A percentile compares a stretch with the other conserved stretches of the same genome.
Evolutionary conservation across 2,888 invertebrate genomes (phyloP).

Genomic region (Ornithoptera alexandrae): DNA sequence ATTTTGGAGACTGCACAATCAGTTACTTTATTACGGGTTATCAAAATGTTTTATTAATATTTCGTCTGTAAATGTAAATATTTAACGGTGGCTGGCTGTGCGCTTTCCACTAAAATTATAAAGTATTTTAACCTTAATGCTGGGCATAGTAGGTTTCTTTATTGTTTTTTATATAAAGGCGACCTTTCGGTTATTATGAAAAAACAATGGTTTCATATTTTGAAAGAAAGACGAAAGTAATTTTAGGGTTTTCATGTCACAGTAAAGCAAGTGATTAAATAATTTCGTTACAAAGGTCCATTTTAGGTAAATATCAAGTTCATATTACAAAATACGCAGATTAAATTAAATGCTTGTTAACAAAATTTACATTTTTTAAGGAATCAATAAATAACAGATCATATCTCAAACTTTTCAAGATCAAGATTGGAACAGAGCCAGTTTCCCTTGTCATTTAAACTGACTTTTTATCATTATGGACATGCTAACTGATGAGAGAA

Average conservation of each 20-base stretch:
- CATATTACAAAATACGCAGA: too few relatives aligned
- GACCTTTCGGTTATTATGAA: not conserved
- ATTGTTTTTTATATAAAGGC: not conserved
- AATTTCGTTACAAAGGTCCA: too few relatives aligned
- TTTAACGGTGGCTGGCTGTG: not conserved
- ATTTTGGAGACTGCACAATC: conserved; percentile 1
- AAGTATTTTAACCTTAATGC: not conserved
- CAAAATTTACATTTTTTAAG: not conserved
- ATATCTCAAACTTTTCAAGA: not conserved
- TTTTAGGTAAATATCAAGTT: too few relatives aligned
- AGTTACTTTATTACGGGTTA: conserved; percentile 21
- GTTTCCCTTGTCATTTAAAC: not conserved
- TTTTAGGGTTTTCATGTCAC: too few relatives aligned
- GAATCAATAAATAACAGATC: not conserved
- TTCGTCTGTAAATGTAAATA: conserved; percentile 12
- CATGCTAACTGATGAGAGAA: not conserved
- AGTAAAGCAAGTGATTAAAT: too few relatives aligned
- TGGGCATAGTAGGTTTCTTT: not conserved
- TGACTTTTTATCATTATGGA: not conserved
- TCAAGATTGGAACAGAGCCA: not conserved
- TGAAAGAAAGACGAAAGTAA: too few relatives aligned
- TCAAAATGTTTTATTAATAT: conserved; percentile 23
- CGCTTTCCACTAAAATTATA: not conserved
- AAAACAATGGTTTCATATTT: too few relatives aligned
- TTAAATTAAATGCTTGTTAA: too few relatives aligned